A percentile compares a stretch with the other conserved stretches of the same genome.
phyloP scores from a whole-genome alignment of 2,113 vertebrate genomes.

The Microcebus griseorufus region DNA sequence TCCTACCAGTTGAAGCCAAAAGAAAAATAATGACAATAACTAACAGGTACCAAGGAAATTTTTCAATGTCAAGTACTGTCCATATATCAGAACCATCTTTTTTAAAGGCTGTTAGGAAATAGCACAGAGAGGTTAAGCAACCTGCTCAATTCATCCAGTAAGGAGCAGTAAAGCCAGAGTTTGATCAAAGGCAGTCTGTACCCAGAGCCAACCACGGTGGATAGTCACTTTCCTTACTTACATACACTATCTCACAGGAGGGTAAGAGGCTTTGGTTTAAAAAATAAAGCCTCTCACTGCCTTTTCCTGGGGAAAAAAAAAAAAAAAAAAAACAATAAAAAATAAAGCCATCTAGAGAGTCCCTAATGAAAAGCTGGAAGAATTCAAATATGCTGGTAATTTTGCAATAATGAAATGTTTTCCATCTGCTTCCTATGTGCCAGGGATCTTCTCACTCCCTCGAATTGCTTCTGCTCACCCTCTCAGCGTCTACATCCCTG shows the following conservation, averaged over 20 bases:
- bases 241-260: fast-evolving
- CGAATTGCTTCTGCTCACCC: not conserved
- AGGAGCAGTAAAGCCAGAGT: not conserved
- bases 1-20: not conserved
- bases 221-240: not conserved
- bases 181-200: not conserved
- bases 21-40: not conserved
- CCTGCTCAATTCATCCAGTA: not conserved
- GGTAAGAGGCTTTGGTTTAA: not conserved
- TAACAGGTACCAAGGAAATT: not conserved
- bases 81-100: not conserved
- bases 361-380: not conserved
- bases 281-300: too few species aligned
- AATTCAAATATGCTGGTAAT: not conserved
- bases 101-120: not conserved
- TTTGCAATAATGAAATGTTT: not conserved
- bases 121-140: not conserved
- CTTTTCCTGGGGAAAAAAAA: too few species aligned
- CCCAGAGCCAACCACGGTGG: not conserved
- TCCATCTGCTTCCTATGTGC: not conserved
- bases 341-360: not conserved
- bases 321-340: too few species aligned
- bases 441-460: not conserved
- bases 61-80: not conserved
- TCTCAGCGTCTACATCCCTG: not conserved